Evolutionary conservation across 2,797 vertebrate genomes (phyloP).

Genomic region (Otus scops): DNA sequence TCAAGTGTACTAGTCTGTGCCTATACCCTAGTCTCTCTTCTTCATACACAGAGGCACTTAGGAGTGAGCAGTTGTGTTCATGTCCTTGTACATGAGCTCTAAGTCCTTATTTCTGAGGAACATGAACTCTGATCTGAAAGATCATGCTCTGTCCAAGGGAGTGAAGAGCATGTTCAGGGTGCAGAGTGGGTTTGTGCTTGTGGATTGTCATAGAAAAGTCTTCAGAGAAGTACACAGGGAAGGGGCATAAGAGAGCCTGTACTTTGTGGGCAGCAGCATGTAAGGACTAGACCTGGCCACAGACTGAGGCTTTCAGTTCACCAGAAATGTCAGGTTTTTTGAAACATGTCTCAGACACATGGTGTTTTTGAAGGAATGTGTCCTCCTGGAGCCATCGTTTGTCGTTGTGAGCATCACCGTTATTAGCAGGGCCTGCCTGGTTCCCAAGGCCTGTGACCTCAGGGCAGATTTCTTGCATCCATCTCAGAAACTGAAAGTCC

Average conservation of each 20-base stretch:
- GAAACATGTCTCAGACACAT: rapidly evolving
- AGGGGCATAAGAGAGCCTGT: neutral
- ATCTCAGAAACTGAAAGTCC: neutral
- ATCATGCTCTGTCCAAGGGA: neutral
- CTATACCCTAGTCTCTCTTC: neutral
- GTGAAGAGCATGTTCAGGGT: neutral
- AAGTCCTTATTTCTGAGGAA: neutral
- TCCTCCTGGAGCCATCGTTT: neutral
- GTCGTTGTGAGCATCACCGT: neutral
- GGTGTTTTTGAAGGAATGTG: neutral
- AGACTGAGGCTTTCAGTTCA: neutral
- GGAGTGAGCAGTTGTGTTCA: neutral
- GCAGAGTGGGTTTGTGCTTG: neutral
- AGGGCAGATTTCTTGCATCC: rapidly evolving
- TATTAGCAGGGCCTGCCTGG: neutral
- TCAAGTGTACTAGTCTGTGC: neutral
- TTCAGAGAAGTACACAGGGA: neutral
- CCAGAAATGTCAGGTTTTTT: neutral
- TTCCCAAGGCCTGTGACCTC: neutral
- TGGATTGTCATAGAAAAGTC: neutral
- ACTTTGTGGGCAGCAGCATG: neutral
- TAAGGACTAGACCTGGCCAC: neutral
- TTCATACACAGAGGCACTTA: neutral
- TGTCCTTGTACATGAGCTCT: neutral
- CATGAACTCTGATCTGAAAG: neutral